Base-by-base conservation (phyloP, 2,113 vertebrate genomes). In the Trogon melanurus region DNA sequence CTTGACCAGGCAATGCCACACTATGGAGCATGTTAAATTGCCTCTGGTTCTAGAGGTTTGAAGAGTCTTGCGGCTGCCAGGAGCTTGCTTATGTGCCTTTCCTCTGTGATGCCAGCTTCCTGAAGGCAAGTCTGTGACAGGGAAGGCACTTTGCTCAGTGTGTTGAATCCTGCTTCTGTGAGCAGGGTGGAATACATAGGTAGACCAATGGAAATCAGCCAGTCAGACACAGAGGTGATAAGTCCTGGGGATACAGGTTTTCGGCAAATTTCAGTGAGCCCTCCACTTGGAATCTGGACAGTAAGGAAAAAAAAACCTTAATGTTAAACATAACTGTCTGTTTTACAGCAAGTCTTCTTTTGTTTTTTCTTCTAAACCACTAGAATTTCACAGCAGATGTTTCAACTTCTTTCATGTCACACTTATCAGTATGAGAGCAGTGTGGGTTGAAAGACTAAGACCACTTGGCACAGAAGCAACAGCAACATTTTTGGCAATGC, bases 191-290 rank as follows among this genome's bases (percentile, higher is more conserved):
- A 95, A 95, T 99, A 99, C 99, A 99, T 99, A 91, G 99, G 99
- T 79, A 99, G 98, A 53, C 99, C 99, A 60, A 99, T 99, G 92
- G 99, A 99, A 88, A 98, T 94, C 93, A 99, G 98, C 99, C 99
- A 99, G 84, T 99, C 98, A 2, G 98, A 98, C 85, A 99, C 93
- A 1, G 99, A 98, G 16, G 97, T 97, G 79, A 99, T 93, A 85
- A 98, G 98, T 73, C 98, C 98, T 1, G 98, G 98, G 56, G 98
- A 98, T 16, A 98, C 81, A 29, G 99, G 98, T 96, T 99, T 99
- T 66, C 99, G 98, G 93, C 98, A 99, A 96, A 99, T 99, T 96
- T 99, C 99, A 2, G 98, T 99, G 94, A 99, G 98, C 73, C 99
- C 99, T 60, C 99, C 98, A 8, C 98, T 99, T 29, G 99, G 99